Conservation (phyloP, 2,888 invertebrate genomes). For the Limnephilus marmoratus region DNA sequence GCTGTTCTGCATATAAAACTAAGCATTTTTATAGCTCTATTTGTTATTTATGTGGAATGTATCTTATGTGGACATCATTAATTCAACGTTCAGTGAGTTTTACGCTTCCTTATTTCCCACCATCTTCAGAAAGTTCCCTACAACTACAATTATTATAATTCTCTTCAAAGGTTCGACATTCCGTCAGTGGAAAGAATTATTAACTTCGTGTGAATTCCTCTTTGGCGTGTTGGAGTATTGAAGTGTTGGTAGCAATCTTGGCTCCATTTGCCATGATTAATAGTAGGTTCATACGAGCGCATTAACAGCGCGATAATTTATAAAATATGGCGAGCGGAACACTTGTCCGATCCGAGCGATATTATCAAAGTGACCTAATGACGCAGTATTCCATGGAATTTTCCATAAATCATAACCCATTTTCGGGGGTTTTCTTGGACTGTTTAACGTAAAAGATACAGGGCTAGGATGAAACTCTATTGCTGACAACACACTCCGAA, state of each 20-base stretch:
- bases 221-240: neutral
- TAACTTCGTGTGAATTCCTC: neutral
- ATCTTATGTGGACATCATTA: too few species aligned
- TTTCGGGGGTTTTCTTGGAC: neutral
- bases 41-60: too few species aligned
- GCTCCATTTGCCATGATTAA: slow-evolving; percentile 31
- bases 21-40: too few species aligned
- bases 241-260: neutral
- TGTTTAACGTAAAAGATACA: neutral
- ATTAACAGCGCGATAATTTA: slow-evolving; percentile 28
- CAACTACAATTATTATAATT: neutral
- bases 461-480: neutral
- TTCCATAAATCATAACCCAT: slow-evolving; percentile 12
- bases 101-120: too few species aligned
- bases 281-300: slow-evolving; percentile 38
- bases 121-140: too few species aligned
- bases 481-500: neutral
- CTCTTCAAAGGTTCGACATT: neutral
- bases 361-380: slow-evolving; percentile 38
- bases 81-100: too few species aligned
- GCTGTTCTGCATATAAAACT: too few species aligned
- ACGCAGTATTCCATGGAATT: slow-evolving; percentile 26
- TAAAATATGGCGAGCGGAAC: slow-evolving; percentile 32
- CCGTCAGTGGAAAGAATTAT: neutral
- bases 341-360: slow-evolving; percentile 34